phyloP scores from a whole-genome alignment of 2,797 vertebrate genomes.

The Scarus forsteni region DNA sequence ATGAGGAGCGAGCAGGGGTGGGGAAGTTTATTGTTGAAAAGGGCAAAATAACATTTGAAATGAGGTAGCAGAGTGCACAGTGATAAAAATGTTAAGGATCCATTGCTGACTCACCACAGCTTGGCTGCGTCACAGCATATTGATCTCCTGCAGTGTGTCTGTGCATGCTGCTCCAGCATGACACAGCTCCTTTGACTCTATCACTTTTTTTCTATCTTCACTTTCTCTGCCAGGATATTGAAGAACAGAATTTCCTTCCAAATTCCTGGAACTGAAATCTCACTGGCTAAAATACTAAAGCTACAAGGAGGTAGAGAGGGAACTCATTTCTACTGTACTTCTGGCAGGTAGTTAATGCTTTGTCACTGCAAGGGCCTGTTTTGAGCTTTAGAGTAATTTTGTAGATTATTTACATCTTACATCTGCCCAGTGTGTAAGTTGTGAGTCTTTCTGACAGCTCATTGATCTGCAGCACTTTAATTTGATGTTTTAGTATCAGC shows the following conservation, averaged over 20 bases:
- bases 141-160: constrained; percentile 43
- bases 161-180: constrained; percentile 37
- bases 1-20: not conserved
- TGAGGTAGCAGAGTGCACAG: not conserved
- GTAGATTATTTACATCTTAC: no score
- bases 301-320: not conserved
- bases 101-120: constrained; percentile 53
- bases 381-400: no score
- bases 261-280: not conserved
- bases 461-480: no score
- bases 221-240: not conserved
- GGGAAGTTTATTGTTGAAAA: not conserved
- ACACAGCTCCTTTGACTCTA: constrained; percentile 40
- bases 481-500: no score
- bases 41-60: not conserved
- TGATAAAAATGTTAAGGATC: constrained; percentile 10
- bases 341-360: no score
- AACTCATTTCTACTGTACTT: not conserved
- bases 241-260: not conserved
- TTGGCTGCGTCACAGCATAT: constrained; percentile 45
- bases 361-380: no score
- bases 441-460: no score
- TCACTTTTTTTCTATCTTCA: not conserved
- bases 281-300: not conserved
- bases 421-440: no score